Conservation (phyloP, 2,113 vertebrate genomes). For the Phyllostomus hastatus region DNA sequence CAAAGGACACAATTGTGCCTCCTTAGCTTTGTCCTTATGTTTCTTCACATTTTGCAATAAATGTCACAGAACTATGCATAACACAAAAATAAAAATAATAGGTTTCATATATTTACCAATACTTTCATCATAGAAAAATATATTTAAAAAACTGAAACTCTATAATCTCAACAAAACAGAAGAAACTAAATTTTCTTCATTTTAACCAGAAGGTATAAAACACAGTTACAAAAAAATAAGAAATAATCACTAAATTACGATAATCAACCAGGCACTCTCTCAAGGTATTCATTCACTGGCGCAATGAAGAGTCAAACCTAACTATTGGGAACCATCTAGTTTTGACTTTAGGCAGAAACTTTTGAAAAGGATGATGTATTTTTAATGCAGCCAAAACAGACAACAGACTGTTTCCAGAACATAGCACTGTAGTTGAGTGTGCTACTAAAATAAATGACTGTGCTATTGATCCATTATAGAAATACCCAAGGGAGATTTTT, state of each 20-base stretch:
- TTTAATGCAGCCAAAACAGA: conserved; percentile 55
- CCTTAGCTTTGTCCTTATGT: background rate
- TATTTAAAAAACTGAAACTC: background rate
- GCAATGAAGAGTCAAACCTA: background rate
- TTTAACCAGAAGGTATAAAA: background rate
- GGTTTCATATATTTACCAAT: background rate
- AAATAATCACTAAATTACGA: background rate
- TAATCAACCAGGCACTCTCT: background rate
- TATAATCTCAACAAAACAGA: background rate
- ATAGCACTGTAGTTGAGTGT: background rate
- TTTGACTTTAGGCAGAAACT: conserved; percentile 50
- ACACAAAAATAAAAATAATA: background rate
- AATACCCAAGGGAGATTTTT: background rate
- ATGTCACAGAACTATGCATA: background rate
- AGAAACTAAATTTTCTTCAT: background rate
- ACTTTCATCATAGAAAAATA: background rate
- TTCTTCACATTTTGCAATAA: background rate
- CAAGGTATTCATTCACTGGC: background rate
- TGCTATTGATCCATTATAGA: conserved; percentile 47
- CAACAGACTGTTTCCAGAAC: conserved; percentile 36
- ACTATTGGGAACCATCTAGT: background rate
- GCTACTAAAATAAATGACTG: conserved; percentile 19
- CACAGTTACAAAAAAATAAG: background rate
- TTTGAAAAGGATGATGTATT: conserved; percentile 29
- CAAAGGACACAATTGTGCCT: background rate